Conservation (phyloP, 2,888 invertebrate genomes). For the Ceratothoa steindachneri region DNA sequence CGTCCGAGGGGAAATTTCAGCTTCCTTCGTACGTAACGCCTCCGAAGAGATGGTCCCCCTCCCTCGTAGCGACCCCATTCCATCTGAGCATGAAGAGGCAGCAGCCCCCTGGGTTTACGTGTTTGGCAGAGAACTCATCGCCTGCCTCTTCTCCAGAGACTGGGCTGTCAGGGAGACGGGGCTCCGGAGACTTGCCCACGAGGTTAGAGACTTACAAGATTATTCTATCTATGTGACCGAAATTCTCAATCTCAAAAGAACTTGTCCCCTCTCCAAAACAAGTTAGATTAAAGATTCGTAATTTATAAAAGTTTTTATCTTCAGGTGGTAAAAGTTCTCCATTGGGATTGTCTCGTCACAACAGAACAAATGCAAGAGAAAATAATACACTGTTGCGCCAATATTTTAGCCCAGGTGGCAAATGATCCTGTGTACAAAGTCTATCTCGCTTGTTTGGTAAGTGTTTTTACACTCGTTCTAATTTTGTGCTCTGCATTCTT, state of each 20-base stretch:
- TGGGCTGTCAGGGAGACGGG: conserved; percentile 51
- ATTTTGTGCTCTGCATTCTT: conserved; percentile 3
- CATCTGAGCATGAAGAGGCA: conserved; percentile 39
- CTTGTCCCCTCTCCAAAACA: neutral
- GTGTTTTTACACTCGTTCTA: conserved; percentile 48
- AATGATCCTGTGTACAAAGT: conserved; percentile 56
- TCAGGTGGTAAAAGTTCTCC: conserved; percentile 47
- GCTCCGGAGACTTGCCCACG: conserved; percentile 42
- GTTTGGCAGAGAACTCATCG: conserved; percentile 54
- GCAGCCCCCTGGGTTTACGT: conserved; percentile 51
- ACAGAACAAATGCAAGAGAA: conserved; percentile 48
- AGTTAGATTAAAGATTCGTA: neutral
- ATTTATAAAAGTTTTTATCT: neutral
- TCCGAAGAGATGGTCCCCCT: conserved; percentile 40
- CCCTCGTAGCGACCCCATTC: conserved; percentile 46
- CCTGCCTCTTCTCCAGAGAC: conserved; percentile 54
- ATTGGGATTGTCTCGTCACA: conserved; percentile 44
- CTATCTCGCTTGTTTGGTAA: conserved; percentile 54
- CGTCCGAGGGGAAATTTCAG: conserved; percentile 42
- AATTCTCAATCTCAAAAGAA: too few relatives aligned
- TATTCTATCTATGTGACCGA: too few relatives aligned
- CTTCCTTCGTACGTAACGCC: conserved; percentile 36
- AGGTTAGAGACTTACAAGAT: conserved; percentile 38
- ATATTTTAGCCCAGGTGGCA: conserved; percentile 53
- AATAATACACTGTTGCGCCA: conserved; percentile 53